phyloP scores from a whole-genome alignment of 2,797 vertebrate genomes.

The Arctocebus calabarensis region DNA sequence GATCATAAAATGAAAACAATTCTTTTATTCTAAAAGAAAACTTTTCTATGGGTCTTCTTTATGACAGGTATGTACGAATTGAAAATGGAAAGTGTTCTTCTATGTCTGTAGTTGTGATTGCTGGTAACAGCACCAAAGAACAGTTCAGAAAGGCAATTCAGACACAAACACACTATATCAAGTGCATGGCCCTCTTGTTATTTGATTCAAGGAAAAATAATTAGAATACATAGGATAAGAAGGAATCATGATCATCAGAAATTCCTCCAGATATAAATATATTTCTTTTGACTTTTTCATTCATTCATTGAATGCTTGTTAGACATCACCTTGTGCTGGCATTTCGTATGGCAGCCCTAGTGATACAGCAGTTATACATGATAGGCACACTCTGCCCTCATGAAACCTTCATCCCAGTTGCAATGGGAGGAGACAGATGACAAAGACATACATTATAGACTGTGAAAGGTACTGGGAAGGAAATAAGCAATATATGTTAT shows the following conservation, averaged over 20 bases:
- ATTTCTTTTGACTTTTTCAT: neutral
- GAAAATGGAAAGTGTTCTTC: neutral
- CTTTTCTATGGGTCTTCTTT: neutral
- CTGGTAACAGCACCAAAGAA: neutral
- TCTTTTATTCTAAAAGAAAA: neutral
- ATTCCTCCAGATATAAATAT: neutral
- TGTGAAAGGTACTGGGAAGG: neutral
- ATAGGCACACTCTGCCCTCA: neutral
- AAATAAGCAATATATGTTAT: neutral
- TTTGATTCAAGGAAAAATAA: neutral
- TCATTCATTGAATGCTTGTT: neutral
- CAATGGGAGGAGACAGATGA: neutral
- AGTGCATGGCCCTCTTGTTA: neutral
- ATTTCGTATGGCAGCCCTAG: neutral
- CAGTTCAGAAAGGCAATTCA: neutral
- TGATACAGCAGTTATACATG: no score
- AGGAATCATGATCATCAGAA: neutral
- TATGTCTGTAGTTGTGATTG: neutral
- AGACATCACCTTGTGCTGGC: neutral
- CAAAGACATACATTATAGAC: neutral
- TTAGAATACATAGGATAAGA: neutral
- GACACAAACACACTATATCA: neutral
- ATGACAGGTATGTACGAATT: neutral
- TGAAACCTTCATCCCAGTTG: neutral
- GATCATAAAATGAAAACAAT: slow-evolving; percentile 14